phyloP scores from a whole-genome alignment of 1,140 invertebrate species.

The Penaeus chinensis region DNA sequence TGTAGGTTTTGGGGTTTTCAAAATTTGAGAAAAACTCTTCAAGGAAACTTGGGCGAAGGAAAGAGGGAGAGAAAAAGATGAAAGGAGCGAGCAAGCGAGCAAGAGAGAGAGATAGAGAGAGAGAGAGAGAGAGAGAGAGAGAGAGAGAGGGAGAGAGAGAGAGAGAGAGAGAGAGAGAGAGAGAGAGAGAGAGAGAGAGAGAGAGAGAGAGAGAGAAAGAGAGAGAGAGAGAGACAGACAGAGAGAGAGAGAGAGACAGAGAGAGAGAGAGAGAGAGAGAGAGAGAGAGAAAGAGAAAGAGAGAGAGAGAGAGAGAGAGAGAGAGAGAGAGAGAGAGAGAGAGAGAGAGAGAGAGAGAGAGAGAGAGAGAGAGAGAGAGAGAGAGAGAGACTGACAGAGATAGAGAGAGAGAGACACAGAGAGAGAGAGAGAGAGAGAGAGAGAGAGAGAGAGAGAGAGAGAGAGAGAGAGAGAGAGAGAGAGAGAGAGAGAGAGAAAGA shows the following conservation, averaged over 20 bases:
- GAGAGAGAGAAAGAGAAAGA: too few relatives aligned
- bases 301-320: neutral
- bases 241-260: neutral
- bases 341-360: neutral
- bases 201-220: too few relatives aligned
- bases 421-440: neutral
- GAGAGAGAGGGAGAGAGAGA: too few relatives aligned
- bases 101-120: neutral
- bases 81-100: neutral
- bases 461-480: neutral
- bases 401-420: neutral
- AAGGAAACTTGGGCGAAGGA: too few relatives aligned
- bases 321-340: too few relatives aligned
- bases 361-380: neutral
- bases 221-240: neutral
- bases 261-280: neutral
- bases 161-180: neutral
- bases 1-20: too few relatives aligned
- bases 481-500: neutral
- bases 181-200: neutral
- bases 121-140: neutral
- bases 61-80: neutral
- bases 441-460: neutral
- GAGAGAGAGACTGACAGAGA: neutral
- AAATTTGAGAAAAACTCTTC: neutral